Evolutionary conservation across 1,140 invertebrate species (phyloP).

Genomic region (Belonocnema kinseyi): DNA sequence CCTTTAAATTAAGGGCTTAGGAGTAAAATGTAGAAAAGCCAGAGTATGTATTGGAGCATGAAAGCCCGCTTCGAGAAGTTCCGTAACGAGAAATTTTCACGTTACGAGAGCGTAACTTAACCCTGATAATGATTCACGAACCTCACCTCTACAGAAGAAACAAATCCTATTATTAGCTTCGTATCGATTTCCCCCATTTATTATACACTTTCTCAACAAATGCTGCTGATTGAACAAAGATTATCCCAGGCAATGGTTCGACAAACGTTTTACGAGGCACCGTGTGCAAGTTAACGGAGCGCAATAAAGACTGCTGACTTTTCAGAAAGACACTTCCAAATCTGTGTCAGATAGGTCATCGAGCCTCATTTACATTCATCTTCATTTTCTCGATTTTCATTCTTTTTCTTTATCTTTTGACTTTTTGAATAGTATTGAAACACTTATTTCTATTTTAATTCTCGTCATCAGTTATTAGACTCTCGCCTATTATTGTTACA

Average conservation of each 20-base stretch:
- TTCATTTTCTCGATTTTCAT: background rate
- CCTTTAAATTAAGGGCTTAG: background rate
- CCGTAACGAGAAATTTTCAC: background rate
- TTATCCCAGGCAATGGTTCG: background rate
- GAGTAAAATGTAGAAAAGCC: conserved; percentile 1
- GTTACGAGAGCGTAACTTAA: background rate
- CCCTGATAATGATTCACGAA: background rate
- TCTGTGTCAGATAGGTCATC: background rate
- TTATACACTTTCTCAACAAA: background rate
- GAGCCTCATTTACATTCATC: background rate
- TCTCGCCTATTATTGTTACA: too few relatives aligned
- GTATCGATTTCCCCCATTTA: background rate
- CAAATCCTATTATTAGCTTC: background rate
- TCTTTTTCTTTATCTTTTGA: background rate
- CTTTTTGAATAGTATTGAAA: too few relatives aligned
- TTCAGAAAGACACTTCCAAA: background rate
- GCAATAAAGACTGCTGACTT: background rate
- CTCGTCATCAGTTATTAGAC: too few relatives aligned
- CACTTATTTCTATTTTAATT: too few relatives aligned
- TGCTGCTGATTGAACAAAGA: background rate
- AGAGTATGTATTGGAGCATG: background rate
- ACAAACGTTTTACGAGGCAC: background rate
- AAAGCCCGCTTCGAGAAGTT: background rate
- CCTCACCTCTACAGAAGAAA: background rate
- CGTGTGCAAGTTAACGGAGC: background rate